Conservation (phyloP, 2,797 vertebrate species). For the Lithobates sylvaticus region DNA sequence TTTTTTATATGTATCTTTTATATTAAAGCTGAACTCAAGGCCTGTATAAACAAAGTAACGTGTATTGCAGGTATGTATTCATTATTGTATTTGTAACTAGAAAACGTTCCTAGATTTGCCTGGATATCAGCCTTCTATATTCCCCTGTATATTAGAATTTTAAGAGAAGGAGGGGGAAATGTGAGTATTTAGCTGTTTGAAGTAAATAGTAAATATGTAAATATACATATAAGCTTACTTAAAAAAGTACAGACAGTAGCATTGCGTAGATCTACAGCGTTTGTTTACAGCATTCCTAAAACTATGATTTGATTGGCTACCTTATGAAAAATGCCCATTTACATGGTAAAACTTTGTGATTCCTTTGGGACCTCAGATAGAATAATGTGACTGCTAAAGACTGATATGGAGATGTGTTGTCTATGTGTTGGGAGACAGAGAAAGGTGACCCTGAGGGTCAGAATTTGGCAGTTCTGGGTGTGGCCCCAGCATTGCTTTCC, state of each 20-base stretch:
- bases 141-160: too few species aligned
- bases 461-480: constrained; percentile 45
- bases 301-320: not conserved
- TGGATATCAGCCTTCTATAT: too few species aligned
- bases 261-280: not conserved
- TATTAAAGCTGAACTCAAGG: too few species aligned
- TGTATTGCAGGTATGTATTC: too few species aligned
- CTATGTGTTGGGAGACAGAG: constrained; percentile 14
- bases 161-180: not conserved
- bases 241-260: not conserved
- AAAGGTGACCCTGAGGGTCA: constrained; percentile 49
- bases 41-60: too few species aligned
- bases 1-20: too few species aligned
- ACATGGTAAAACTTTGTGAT: too few species aligned
- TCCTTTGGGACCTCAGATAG: not conserved
- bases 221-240: not conserved
- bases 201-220: not conserved
- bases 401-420: constrained; percentile 19
- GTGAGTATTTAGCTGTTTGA: not conserved
- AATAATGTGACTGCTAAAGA: constrained; percentile 20
- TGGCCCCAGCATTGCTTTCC: constrained; percentile 49
- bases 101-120: too few species aligned
- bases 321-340: not conserved
- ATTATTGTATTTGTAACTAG: too few species aligned
- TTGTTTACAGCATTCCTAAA: not conserved